A percentile compares a stretch with the other conserved stretches of the same genome.
Evolutionary conservation across 2,797 vertebrate genomes (phyloP).

Genomic region (Sebastes vulpes): DNA sequence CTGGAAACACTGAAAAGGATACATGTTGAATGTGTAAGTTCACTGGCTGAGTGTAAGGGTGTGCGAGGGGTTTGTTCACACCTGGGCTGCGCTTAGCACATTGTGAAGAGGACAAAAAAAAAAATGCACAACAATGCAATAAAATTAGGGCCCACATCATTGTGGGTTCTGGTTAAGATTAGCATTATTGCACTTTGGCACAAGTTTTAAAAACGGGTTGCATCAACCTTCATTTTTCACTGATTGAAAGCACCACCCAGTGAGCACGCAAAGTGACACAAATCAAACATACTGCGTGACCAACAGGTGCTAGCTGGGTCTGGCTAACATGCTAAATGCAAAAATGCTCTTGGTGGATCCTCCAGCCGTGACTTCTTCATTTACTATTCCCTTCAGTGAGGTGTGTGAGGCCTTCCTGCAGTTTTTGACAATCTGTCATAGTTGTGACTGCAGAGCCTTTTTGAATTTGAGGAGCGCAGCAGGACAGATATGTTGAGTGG

Average conservation of each 20-base stretch:
- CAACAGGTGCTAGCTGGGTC: neutral
- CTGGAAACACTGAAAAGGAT: neutral
- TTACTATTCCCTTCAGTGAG: neutral
- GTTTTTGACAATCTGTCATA: neutral
- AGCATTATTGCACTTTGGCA: neutral
- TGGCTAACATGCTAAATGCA: neutral
- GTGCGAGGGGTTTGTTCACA: neutral
- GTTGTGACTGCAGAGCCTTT: neutral
- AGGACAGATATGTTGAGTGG: neutral
- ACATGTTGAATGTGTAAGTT: neutral
- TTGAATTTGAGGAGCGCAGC: neutral
- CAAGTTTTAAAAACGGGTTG: neutral
- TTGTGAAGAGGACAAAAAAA: neutral
- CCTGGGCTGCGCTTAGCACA: neutral
- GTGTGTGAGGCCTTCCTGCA: neutral
- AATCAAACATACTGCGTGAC: neutral
- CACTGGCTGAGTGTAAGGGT: neutral
- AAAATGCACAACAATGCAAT: neutral
- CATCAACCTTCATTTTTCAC: neutral
- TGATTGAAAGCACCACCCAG: neutral
- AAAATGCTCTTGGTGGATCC: neutral
- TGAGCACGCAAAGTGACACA: neutral
- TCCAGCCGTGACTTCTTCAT: neutral
- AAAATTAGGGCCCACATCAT: neutral
- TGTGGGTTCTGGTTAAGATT: neutral